These are phyloP conservation scores for Indri indri DNA, from an alignment of 2,113 vertebrate genomes.

Conservation along the genomic window DNA sequence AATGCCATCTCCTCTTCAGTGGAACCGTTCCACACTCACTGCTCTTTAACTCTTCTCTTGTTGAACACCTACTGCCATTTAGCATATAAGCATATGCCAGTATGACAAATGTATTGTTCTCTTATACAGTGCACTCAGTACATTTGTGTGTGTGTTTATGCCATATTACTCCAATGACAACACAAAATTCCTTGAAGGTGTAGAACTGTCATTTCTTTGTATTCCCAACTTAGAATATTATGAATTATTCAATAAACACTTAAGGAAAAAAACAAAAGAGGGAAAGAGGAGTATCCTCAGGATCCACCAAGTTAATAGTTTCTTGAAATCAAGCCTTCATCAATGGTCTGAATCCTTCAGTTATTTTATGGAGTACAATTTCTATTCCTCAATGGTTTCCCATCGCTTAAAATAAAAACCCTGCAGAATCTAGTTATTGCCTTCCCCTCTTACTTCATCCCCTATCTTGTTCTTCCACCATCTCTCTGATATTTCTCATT, in stretches of 20 bases:
- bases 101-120: not conserved
- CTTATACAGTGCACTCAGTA: not conserved
- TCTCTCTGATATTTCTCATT: not conserved
- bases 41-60: not conserved
- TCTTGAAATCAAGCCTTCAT: not conserved
- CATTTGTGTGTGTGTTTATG: not conserved
- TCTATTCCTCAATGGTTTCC: not conserved
- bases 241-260: slow-evolving; percentile 21
- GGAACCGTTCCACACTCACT: not conserved
- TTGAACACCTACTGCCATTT: not conserved
- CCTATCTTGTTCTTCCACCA: not conserved
- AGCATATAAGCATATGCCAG: not conserved
- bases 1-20: not conserved
- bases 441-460: not conserved
- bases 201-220: not conserved
- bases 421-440: not conserved
- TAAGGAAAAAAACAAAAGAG: not conserved
- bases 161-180: not conserved
- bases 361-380: not conserved
- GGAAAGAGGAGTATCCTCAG: not conserved
- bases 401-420: not conserved
- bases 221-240: not conserved
- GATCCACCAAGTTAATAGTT: not conserved
- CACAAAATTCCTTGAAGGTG: not conserved
- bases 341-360: slow-evolving; percentile 6